Conservation (phyloP, 2,797 vertebrate species). For the Hozukius guyotensis region DNA sequence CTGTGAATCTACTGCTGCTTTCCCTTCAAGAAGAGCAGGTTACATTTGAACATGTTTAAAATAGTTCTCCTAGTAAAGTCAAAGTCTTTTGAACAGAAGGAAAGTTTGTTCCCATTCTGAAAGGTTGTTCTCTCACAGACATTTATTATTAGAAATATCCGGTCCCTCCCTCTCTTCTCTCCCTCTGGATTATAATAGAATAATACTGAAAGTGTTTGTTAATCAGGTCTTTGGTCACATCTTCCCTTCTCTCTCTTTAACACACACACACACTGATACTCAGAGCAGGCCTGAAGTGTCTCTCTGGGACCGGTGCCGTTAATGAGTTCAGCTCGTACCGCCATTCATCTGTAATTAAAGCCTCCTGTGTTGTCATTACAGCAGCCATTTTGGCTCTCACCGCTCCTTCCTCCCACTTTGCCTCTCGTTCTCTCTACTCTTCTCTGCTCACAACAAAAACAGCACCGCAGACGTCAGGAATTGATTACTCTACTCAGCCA, state of each 20-base stretch:
- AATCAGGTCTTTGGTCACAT: not conserved
- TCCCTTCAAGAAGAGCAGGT: not conserved
- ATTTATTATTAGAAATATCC: not conserved
- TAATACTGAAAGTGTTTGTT: not conserved
- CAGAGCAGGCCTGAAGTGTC: conserved; percentile 21
- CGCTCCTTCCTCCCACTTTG: not conserved
- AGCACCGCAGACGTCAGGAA: not conserved
- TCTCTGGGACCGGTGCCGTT: conserved; percentile 43
- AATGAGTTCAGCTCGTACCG: conserved; percentile 63
- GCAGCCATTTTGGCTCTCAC: conserved; percentile 15
- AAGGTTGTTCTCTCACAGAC: not conserved
- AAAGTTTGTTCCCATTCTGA: not conserved
- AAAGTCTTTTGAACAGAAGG: not conserved
- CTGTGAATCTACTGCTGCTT: not conserved
- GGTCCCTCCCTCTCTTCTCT: not conserved
- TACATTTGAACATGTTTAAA: not conserved
- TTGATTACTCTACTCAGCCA: not conserved
- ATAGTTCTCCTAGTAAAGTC: not conserved
- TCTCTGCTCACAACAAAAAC: not conserved
- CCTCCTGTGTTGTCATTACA: conserved; percentile 48
- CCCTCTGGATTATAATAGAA: not conserved
- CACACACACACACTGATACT: not conserved
- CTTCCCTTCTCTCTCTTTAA: not conserved
- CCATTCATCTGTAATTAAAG: conserved; percentile 68
- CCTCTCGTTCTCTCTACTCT: not conserved